These are phyloP conservation scores for Xylota segnis DNA, from an alignment of 2,888 invertebrate genomes.

Conservation along the genomic window DNA sequence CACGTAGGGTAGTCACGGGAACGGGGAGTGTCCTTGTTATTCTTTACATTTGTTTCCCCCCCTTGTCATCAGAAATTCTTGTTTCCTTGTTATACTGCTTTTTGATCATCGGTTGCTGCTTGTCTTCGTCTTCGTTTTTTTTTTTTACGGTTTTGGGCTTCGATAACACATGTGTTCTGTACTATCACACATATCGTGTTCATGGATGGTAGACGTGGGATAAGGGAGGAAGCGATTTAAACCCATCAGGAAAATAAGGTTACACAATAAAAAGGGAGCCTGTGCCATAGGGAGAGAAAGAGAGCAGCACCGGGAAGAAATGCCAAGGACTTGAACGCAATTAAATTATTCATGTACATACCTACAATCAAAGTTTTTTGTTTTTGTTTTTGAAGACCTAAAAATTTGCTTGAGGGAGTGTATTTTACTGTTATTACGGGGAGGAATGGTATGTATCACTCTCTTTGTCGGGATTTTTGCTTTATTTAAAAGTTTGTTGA, in stretches of 20 bases:
- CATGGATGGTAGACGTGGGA: neutral
- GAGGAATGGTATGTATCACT: slow-evolving; percentile 6
- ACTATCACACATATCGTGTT: slow-evolving; percentile 37
- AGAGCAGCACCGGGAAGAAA: slow-evolving; percentile 49
- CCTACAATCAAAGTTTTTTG: neutral
- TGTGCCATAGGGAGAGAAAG: neutral
- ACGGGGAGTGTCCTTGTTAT: slow-evolving; percentile 69
- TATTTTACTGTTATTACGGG: slow-evolving; percentile 32
- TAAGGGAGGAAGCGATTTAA: slow-evolving; percentile 40
- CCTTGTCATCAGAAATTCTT: slow-evolving; percentile 33
- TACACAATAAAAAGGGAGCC: slow-evolving; percentile 33
- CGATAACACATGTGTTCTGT: slow-evolving; percentile 56
- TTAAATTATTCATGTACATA: slow-evolving; percentile 50
- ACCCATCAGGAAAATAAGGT: slow-evolving; percentile 58
- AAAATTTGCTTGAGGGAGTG: neutral
- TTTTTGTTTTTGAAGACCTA: neutral
- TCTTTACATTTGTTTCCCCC: slow-evolving; percentile 12
- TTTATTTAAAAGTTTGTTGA: slow-evolving; percentile 49
- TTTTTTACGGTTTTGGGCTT: slow-evolving; percentile 35
- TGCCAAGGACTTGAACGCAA: slow-evolving; percentile 61
- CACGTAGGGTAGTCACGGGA: slow-evolving; percentile 31
- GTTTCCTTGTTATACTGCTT: slow-evolving; percentile 53
- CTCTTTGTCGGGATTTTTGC: slow-evolving; percentile 10
- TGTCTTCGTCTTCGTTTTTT: slow-evolving; percentile 15
- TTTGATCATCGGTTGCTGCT: slow-evolving; percentile 54